These are phyloP conservation scores for Gadopsis marmoratus DNA, from an alignment of 2,797 vertebrate genomes.

Conservation along the genomic window DNA sequence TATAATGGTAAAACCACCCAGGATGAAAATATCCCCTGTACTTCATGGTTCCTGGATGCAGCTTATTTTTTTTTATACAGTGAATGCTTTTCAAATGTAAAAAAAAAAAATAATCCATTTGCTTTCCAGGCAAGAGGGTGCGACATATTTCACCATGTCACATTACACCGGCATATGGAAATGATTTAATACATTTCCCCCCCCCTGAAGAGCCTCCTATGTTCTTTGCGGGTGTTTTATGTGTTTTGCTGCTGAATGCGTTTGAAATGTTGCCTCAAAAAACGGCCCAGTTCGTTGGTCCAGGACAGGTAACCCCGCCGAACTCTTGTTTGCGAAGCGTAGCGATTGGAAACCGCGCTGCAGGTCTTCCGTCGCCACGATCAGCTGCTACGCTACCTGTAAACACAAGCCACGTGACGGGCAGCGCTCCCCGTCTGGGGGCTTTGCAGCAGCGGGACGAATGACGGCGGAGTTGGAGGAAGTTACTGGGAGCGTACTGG, in stretches of 20 bases:
- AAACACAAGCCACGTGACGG: constrained; percentile 82
- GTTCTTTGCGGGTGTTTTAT: not conserved
- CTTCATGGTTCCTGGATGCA: not conserved
- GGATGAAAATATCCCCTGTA: not conserved
- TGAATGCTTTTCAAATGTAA: not conserved
- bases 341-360: not conserved
- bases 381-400: constrained; percentile 61
- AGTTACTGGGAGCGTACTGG: constrained; percentile 60
- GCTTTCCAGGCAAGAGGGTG: not conserved
- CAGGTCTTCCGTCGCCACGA: not conserved
- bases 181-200: not conserved
- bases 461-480: constrained; percentile 80
- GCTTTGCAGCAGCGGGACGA: constrained; percentile 77
- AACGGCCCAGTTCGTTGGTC: not conserved
- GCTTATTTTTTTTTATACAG: not conserved
- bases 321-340: not conserved
- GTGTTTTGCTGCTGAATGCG: not conserved
- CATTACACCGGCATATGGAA: not conserved
- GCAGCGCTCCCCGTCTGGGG: constrained; percentile 45
- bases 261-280: not conserved
- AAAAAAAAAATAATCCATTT: not conserved
- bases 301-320: too few relatives aligned
- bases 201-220: not conserved
- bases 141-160: not conserved
- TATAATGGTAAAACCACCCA: not conserved